A percentile compares a stretch with the other conserved stretches of the same genome.
Evolutionary conservation across 2,888 invertebrate species (phyloP).

Genomic region (Eristalis tenax): DNA sequence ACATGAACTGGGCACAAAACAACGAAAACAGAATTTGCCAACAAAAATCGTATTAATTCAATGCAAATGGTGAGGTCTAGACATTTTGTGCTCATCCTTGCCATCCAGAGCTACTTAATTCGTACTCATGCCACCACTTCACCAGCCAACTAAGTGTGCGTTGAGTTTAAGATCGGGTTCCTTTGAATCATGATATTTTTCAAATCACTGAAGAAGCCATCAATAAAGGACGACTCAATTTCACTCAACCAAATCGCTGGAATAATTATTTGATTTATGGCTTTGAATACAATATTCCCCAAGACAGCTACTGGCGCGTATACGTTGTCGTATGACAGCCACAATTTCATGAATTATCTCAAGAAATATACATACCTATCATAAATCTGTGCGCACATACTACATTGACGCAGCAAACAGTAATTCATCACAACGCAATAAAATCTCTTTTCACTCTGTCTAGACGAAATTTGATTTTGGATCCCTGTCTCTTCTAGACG

Average conservation of each 20-base stretch:
- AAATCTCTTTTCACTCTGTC: slow-evolving; percentile 5
- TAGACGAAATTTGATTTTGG: slow-evolving; percentile 3
- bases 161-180: background rate
- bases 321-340: background rate
- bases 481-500: slow-evolving; percentile 6
- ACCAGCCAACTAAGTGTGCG: background rate
- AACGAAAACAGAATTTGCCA: too few species aligned
- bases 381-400: background rate
- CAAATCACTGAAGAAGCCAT: background rate
- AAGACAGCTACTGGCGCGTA: background rate
- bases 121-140: too few species aligned
- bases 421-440: slow-evolving; percentile 3
- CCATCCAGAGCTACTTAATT: too few species aligned
- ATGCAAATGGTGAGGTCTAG: too few species aligned
- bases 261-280: background rate
- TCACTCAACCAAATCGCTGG: background rate
- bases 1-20: too few species aligned
- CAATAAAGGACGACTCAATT: background rate
- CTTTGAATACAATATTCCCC: background rate
- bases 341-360: background rate
- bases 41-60: too few species aligned
- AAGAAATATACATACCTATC: background rate
- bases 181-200: background rate
- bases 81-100: background rate
- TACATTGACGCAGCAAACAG: background rate